Evolutionary conservation across 2,113 vertebrate genomes (phyloP).

Genomic region (Coptodon bakossiorum): DNA sequence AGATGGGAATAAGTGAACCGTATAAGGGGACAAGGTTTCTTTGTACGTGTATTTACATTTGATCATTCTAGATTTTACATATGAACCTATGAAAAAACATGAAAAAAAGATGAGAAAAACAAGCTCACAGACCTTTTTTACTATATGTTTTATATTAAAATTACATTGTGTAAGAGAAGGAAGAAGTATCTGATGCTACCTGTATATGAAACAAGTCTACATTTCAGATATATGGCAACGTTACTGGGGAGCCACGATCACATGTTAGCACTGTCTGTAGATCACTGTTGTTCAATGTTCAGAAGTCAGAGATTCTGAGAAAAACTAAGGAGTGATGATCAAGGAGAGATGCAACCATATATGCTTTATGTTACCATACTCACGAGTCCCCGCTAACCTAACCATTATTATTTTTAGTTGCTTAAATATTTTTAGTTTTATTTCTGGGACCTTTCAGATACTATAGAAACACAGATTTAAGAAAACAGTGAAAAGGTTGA

Average conservation of each 20-base stretch:
- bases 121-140: neutral
- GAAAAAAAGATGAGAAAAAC: neutral
- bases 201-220: neutral
- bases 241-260: neutral
- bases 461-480: neutral
- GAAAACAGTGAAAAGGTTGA: neutral
- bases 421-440: neutral
- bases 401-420: neutral
- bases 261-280: neutral
- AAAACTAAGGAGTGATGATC: neutral
- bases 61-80: constrained; percentile 6
- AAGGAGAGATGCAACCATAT: neutral
- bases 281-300: neutral
- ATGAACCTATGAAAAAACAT: neutral
- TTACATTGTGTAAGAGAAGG: neutral
- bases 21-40: constrained; percentile 13
- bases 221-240: neutral
- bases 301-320: neutral
- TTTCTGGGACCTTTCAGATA: neutral
- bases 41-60: constrained; percentile 19
- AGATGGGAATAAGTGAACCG: constrained; percentile 42
- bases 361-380: neutral
- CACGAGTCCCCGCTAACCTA: neutral
- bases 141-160: neutral
- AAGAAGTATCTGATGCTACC: neutral